These are phyloP conservation scores for Ommatoiulus sabulosus DNA, from an alignment of 2,888 invertebrate species.

Conservation along the genomic window DNA sequence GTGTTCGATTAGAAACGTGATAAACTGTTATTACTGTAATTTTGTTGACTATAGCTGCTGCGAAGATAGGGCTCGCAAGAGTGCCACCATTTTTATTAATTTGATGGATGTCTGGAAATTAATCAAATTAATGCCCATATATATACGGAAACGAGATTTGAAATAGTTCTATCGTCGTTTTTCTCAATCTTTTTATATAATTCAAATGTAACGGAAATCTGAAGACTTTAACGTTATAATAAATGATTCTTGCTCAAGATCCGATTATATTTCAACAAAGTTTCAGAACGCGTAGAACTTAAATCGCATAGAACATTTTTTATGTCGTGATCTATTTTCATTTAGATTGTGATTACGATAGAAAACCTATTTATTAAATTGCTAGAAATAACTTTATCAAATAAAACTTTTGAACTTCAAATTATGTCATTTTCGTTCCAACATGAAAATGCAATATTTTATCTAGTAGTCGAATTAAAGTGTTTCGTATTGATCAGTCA, in stretches of 20 bases:
- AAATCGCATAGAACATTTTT: too few species aligned
- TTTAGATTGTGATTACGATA: too few species aligned
- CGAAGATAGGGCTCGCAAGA: conserved; percentile 11
- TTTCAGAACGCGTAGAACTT: background rate
- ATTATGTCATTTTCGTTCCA: too few species aligned
- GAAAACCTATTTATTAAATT: too few species aligned
- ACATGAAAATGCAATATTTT: too few species aligned
- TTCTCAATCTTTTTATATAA: background rate
- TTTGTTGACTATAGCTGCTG: conserved; percentile 24
- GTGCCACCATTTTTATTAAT: background rate
- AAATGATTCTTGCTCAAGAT: background rate
- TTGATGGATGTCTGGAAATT: conserved; percentile 26
- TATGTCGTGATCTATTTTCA: too few species aligned
- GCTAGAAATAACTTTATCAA: too few species aligned
- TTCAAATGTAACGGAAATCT: conserved; percentile 14
- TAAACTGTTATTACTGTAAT: conserved; percentile 25
- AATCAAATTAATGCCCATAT: background rate
- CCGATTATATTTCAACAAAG: background rate
- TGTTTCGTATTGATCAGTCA: too few species aligned
- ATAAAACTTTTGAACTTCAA: too few species aligned
- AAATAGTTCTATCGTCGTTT: background rate
- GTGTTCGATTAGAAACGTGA: conserved; percentile 34
- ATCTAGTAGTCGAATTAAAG: too few species aligned
- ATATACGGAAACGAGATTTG: background rate
- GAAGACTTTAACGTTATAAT: background rate